phyloP scores from a whole-genome alignment of 2,888 invertebrate genomes.

The Acheta domesticus region DNA sequence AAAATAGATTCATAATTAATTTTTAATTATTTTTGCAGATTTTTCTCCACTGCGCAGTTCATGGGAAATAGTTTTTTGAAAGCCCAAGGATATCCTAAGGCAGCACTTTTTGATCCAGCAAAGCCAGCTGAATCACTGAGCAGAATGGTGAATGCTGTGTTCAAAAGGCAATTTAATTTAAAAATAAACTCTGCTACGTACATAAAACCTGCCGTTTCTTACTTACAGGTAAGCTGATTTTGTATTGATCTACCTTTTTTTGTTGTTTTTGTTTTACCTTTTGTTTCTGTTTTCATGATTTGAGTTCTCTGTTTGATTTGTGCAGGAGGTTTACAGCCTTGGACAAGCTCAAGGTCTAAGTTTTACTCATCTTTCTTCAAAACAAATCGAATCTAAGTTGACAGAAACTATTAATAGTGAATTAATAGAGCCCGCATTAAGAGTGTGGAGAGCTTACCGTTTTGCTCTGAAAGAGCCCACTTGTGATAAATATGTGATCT shows the following conservation, averaged over 20 bases:
- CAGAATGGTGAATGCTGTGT: slow-evolving; percentile 63
- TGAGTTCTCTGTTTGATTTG: slow-evolving; percentile 26
- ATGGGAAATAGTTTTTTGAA: slow-evolving; percentile 73
- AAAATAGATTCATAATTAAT: neutral
- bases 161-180: slow-evolving; percentile 66
- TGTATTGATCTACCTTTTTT: neutral
- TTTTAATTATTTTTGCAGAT: slow-evolving; percentile 51
- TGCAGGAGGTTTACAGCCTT: slow-evolving; percentile 66
- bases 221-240: slow-evolving; percentile 56
- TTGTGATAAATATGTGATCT: slow-evolving; percentile 76
- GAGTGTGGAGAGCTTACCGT: slow-evolving; percentile 76
- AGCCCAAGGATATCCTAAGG: slow-evolving; percentile 70
- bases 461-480: slow-evolving; percentile 65
- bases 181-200: slow-evolving; percentile 70
- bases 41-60: slow-evolving; percentile 64
- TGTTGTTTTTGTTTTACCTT: neutral
- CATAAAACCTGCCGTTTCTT: slow-evolving; percentile 70
- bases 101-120: slow-evolving; percentile 63
- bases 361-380: slow-evolving; percentile 63
- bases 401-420: slow-evolving; percentile 79
- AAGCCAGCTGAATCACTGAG: slow-evolving; percentile 69
- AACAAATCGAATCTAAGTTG: slow-evolving; percentile 68
- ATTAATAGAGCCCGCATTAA: slow-evolving; percentile 76
- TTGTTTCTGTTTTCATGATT: neutral
- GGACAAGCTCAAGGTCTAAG: slow-evolving; percentile 66